Base-by-base conservation (phyloP, 2,113 vertebrate genomes). In the Polypterus senegalus region DNA sequence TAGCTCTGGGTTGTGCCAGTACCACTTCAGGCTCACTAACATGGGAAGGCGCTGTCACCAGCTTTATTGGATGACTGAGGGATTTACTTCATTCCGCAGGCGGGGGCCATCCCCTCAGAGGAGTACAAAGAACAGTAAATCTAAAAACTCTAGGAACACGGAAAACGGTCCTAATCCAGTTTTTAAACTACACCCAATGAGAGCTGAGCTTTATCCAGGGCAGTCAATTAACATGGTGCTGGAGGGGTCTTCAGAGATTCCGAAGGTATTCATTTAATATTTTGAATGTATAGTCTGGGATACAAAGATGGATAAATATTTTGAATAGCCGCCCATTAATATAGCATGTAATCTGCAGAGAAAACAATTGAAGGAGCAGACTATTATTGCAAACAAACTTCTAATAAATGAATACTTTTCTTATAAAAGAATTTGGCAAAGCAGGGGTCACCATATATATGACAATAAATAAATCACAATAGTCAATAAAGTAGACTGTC, bases 1-100 rank as follows among this genome's bases (percentile, higher is more conserved):
- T 27, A 97, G 94, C 66, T 66, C 76, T 45, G 63, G 66, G 7
- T 66, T 79, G 5, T 87, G 69, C 65, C 71, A 62, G 65, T 92
- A 83, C 68, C 65, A 0, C 66, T 92, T 97, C 69, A 88, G 66
- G 61, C 49, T 97, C 47, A 91, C 75, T 1, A 98, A 97, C 65
- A 66, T 49, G 4, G 92, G 95, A 1, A 72, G 73, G 1, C 78
- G 78, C 1, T 60, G 61, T 5, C 88, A 93, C 51, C 79, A 72
- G 59, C 68, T 97, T 4, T 83, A 74, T 68, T 97, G 93, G 93
- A 73, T 70, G 27, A 82, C 61, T 0, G 78, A 87, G 11, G 75
- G 71, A 8, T 84, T 79, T 7, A 3, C 45, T 7, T 59, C 65
- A 0, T 70, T 73, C 46, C 61, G 68, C 7, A 72, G 66, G 47